Conservation (phyloP, 2,113 vertebrate genomes). For the Lota lota region DNA sequence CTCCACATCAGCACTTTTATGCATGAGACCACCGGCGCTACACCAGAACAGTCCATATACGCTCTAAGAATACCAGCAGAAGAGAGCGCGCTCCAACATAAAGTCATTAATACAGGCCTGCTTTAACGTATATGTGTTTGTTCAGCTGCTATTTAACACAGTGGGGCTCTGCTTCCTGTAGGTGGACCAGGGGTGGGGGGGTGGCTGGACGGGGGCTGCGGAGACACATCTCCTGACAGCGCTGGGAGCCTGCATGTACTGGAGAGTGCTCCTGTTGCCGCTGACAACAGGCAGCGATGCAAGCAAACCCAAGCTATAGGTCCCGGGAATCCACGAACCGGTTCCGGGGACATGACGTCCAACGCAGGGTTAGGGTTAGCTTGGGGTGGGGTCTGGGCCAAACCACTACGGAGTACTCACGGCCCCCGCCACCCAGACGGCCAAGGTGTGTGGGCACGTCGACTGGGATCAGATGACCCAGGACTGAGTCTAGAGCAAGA, state of each 20-base stretch:
- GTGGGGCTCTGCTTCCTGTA: neutral
- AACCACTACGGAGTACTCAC: slow-evolving; percentile 72
- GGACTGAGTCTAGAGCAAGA: slow-evolving; percentile 24
- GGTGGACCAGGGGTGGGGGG: slow-evolving; percentile 41
- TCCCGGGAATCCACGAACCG: neutral
- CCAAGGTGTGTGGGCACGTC: slow-evolving; percentile 72
- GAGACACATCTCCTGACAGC: slow-evolving; percentile 41
- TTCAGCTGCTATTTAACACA: slow-evolving; percentile 60
- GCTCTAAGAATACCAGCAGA: slow-evolving; percentile 45
- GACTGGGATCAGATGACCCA: slow-evolving; percentile 51
- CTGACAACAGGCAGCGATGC: neutral
- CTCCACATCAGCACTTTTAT: slow-evolving; percentile 57
- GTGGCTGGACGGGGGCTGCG: slow-evolving; percentile 52
- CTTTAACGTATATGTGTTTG: slow-evolving; percentile 66
- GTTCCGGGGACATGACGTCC: neutral
- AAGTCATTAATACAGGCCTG: slow-evolving; percentile 57
- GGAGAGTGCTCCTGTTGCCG: slow-evolving; percentile 41
- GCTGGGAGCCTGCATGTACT: slow-evolving; percentile 35
- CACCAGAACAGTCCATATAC: slow-evolving; percentile 32
- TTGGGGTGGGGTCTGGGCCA: slow-evolving; percentile 48
- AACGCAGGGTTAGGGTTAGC: no score
- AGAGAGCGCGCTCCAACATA: slow-evolving; percentile 55
- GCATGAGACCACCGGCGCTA: slow-evolving; percentile 58
- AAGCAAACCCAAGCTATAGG: neutral
- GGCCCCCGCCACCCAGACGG: slow-evolving; percentile 68